Conservation (phyloP, 2,113 vertebrate species). For the Australoheros scitulus region DNA sequence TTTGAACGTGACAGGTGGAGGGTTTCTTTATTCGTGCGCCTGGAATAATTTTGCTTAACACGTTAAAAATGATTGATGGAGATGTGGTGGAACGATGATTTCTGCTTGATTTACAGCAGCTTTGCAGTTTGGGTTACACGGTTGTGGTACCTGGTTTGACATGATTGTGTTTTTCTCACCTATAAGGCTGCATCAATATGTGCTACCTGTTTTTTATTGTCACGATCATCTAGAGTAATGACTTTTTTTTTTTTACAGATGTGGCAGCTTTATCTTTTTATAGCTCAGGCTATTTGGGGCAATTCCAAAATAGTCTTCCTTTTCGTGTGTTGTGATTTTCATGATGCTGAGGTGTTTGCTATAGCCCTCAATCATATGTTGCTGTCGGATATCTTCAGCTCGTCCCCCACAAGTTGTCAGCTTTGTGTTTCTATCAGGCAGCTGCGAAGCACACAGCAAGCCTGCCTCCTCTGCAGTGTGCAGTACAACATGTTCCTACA, state of each 20-base stretch:
- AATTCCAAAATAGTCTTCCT: slow-evolving; percentile 28
- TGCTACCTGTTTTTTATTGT: not conserved
- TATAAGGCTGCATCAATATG: not conserved
- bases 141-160: not conserved
- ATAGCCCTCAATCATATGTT: not conserved
- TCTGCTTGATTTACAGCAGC: not conserved
- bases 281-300: slow-evolving; percentile 34
- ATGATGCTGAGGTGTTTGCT: not conserved
- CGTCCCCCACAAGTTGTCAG: slow-evolving; percentile 7
- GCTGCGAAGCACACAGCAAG: slow-evolving; percentile 15
- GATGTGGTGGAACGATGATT: not conserved
- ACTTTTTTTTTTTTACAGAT: slow-evolving; percentile 1
- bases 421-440: slow-evolving; percentile 3
- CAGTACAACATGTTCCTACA: slow-evolving; percentile 49
- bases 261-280: slow-evolving; percentile 33
- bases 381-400: slow-evolving; percentile 5
- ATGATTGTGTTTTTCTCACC: slow-evolving; percentile 3
- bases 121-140: not conserved
- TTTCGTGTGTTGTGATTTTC: not conserved
- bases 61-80: not conserved
- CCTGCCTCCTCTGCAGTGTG: slow-evolving; percentile 18
- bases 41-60: not conserved
- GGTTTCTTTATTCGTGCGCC: not conserved
- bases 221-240: slow-evolving; percentile 3
- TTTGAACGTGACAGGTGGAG: slow-evolving; percentile 16